Evolutionary conservation across 2,113 vertebrate species (phyloP), one percentile per base, ranked within the genome.

Genomic region (Natator depressus): DNA sequence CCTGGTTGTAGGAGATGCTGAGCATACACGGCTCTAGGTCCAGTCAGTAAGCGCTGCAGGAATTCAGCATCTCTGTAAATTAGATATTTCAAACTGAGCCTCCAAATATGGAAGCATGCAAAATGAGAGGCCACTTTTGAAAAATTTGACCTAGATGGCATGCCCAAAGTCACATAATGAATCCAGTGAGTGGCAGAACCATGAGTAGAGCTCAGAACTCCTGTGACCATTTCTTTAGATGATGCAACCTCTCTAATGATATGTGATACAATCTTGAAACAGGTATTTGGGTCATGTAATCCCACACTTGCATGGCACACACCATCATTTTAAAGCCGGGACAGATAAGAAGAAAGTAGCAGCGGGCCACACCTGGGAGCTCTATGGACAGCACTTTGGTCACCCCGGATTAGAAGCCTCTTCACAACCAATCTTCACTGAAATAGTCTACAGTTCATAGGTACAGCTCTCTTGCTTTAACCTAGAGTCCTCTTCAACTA

Each of bases 141-240:
- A 65, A 65, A 65, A 24, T 31, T 14, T 12, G 29, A 62, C 50
- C 50, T 50, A 50, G 50, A 50, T 50, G 50, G 50, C 57, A 10
- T 62, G 57, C 12, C 62, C 62, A 65, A 13, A 6, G 62, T 6
- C 13, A 65, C 62, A 35, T 65, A 16, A 78, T 91, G 90, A 97
- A 94, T 95, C 88, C 87, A 93, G 91, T 89, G 25, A 96, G 80
- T 90, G 93, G 83, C 93, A 94, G 87, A 51, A 86, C 78, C 80
- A 80, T 25, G 93, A 93, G 82, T 75, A 92, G 17, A 72, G 89
- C 49, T 31, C 22, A 82, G 76, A 47, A 94, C 20, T 93, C 27
- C 42, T 51, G 38, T 8, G 46, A 38, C 2, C 31, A 62, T 25
- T 62, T 78, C 46, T 55, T 38, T 62, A 59, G 75, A 84, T 84